Evolutionary conservation across 2,888 invertebrate species (phyloP), one percentile per base, ranked within the genome.

Genomic region (Microplitis deprimator): DNA sequence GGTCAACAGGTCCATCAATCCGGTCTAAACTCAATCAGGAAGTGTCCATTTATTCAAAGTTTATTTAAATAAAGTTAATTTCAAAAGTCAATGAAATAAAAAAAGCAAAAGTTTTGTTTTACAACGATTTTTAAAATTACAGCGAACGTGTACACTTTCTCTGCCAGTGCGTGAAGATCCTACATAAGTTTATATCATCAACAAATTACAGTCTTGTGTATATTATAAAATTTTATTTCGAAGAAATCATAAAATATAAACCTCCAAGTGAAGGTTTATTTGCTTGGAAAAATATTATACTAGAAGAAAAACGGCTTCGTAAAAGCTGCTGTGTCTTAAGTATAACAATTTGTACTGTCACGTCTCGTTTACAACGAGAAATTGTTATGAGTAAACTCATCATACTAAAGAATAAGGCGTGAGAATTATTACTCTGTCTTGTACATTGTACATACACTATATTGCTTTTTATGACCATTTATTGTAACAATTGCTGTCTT

Each of bases 1-100:
- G 87, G 87, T 88, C 87, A 87, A 79, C 84, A 82, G 83, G 82
- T 85, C 83, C 81, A 68, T 75, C 68, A 78, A 81, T 82, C 82
- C 77, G 77, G 67, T 68, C 73, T 65, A 29, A 20, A 77, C 73
- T 70, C 16, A 39, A 72, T 68, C 68, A 68, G 64, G 75, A 71
- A 68, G 38, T 41, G 65, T 65, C 60, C 60, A 70, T 68, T 68
- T 68, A 61, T 68, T 68, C 59, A 6, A 29, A 79, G 77, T 79
- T 79, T 77, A 79, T 79, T 80, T 77, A 77, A 80, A 80, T 70
- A 77, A 13, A 10, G 10, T 17, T 17, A 7, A 16, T 62, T 62
- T 20, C 62, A 6, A 17, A 16, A 62, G n/a, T 59, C 7, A n/a
- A 62, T 62, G 7, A 16, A n/a, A 62, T 16, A 62, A 16, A 17